Evolutionary conservation across 2,113 vertebrate genomes (phyloP), one percentile per base, ranked within the genome.

Genomic region (Albula goreensis): DNA sequence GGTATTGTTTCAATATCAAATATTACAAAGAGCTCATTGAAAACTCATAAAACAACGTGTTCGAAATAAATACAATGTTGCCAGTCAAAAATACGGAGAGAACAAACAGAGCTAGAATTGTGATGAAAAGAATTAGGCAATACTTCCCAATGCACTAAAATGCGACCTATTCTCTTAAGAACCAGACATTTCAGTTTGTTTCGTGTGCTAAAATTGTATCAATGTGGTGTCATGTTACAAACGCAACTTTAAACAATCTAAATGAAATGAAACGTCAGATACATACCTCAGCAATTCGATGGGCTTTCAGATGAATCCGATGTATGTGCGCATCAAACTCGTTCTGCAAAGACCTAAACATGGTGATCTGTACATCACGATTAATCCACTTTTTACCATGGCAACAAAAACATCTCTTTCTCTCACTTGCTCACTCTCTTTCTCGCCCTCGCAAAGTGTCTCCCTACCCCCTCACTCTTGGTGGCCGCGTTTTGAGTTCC

Each of bases 321-420:
- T 10, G 77, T 78, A 52, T 77, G 70, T 56, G 48, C 51, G 83
- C 53, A 78, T 85, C 83, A 78, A 85, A 77, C 50, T 77, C 70
- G 50, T 85, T 78, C 83, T 85, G 50, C 50, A 85, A 56, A 85
- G 83, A 85, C 50, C 70, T 85, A 17, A 19, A 17, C 12, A 78
- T 78, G 83, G 56, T 53, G 50, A 53, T 85, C 57, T n/a, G 74
- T 77, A 85, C 83, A 85, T 85, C 80, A 80, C 83, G 53, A 53
- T 80, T 41, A 87, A 85, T 88, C 86, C 85, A 81, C 87, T 82
- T 78, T 86, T 90, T 78, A 78, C 87, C 87, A 86, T 86, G 81
- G 84, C 85, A 90, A 90, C 89, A 13, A 60, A 60, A 56, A 70
- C 86, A 78, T 86, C 41, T 17, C 22, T 48, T 84, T 79, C 48